These are phyloP conservation scores for Pitta sordida DNA, from an alignment of 2,113 vertebrate species.

Conservation along the genomic window DNA sequence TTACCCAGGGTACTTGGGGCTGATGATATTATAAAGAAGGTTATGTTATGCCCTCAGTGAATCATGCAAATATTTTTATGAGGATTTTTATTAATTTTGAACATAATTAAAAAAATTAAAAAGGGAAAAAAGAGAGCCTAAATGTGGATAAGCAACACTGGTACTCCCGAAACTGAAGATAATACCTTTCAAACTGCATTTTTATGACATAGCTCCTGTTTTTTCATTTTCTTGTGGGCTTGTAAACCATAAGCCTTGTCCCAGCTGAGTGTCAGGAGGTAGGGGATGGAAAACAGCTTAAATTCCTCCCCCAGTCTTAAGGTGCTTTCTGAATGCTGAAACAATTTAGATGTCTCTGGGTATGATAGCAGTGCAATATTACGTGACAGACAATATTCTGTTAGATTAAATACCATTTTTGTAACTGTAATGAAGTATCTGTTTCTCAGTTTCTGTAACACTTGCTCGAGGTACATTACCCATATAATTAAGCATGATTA, in stretches of 20 bases:
- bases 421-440: not conserved
- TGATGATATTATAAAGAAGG: not conserved
- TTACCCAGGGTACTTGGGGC: not conserved
- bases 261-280: not conserved
- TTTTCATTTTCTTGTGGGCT: not conserved
- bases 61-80: not conserved
- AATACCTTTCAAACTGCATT: not conserved
- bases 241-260: not conserved
- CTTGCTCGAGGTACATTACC: conserved; percentile 60
- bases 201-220: not conserved
- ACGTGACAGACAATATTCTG: not conserved
- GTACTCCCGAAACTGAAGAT: not conserved
- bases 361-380: not conserved
- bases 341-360: not conserved
- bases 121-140: rapidly evolving
- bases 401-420: not conserved
- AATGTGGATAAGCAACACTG: not conserved
- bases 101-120: not conserved
- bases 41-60: not conserved
- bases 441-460: conserved; percentile 42
- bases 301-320: not conserved
- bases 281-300: not conserved
- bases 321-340: not conserved
- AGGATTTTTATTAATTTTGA: not conserved
- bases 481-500: conserved; percentile 65